Base-by-base conservation (phyloP, 37 sponge, comb jelly and placozoan genomes). In the Cladorhizidae sp. region DNA sequence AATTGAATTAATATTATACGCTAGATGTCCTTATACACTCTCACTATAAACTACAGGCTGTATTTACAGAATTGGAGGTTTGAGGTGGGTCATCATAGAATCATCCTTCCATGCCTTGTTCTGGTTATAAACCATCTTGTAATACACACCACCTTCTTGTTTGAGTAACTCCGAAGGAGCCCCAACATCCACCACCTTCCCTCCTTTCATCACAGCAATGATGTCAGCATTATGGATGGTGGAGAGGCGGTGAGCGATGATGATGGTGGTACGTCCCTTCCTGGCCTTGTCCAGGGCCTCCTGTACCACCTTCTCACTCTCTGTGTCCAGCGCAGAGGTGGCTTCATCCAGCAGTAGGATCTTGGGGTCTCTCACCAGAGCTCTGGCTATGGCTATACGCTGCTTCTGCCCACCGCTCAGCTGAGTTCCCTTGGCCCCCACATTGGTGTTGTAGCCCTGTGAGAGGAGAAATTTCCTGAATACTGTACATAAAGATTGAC, bases 211-310 rank as follows among this genome's bases (percentile, higher is more conserved):
- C 17, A 93, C 94, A 39, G 74, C 83, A 72, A 93, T 93, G 32
- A 59, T 55, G 67, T 93, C 94, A 55, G 93, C 86, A 57, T 81
- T 85, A 32, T 86, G 81, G 65, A 93, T 93, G 62, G 94, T 93
- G 42, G 94, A 93, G 57, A 93, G 85, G 3, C 94, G 74, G 77
- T 93, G 94, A 55, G 94, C 94, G 23, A 93, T 93, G 62, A 93
- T 89, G 31, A 93, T 85, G 72, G 80, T 75, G 39, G 94, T 93
- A 5, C 90, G 55, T 7, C 90, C 94, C 80, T 93, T 80, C 61
- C 90, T 83, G 73, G 94, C 94, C 33, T 68, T 69, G 78, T 93
- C 94, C 68, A 93, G 79, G 26, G 94, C 94, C 33, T 89, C 88
- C 62, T 93, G 94, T 8, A 93, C 94, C 14, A 93, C 68, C 94